These are phyloP conservation scores for Diachasma alloeum DNA, from an alignment of 1,140 invertebrate genomes.

Conservation along the genomic window DNA sequence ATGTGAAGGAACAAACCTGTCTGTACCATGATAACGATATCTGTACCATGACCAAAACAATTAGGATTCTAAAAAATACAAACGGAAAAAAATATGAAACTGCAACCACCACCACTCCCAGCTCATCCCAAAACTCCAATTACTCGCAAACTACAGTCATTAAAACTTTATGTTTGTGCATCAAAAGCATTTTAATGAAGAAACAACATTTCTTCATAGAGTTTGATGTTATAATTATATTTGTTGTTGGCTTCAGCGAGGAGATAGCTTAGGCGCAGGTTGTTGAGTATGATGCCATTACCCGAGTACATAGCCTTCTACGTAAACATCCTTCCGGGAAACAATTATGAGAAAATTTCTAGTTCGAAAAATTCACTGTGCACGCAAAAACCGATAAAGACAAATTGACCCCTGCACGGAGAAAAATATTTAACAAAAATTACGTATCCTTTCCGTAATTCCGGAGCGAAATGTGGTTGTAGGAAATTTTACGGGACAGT, in stretches of 20 bases:
- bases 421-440: too few relatives aligned
- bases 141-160: background rate
- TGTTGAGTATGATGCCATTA: background rate
- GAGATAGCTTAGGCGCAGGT: background rate
- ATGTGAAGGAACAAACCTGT: too few relatives aligned
- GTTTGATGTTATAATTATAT: background rate
- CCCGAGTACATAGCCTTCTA: background rate
- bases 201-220: background rate
- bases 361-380: too few relatives aligned
- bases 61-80: background rate
- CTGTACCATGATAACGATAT: too few relatives aligned
- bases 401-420: too few relatives aligned
- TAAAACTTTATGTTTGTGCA: background rate
- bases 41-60: too few relatives aligned
- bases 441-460: too few relatives aligned
- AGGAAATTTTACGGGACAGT: too few relatives aligned
- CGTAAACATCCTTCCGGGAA: background rate
- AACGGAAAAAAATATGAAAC: background rate
- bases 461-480: too few relatives aligned
- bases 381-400: too few relatives aligned
- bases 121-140: background rate
- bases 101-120: background rate
- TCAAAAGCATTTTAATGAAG: background rate
- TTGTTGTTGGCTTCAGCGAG: background rate
- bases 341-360: background rate